These are phyloP conservation scores for Burhinus oedicnemus DNA, from an alignment of 2,113 vertebrate species.

Conservation along the genomic window DNA sequence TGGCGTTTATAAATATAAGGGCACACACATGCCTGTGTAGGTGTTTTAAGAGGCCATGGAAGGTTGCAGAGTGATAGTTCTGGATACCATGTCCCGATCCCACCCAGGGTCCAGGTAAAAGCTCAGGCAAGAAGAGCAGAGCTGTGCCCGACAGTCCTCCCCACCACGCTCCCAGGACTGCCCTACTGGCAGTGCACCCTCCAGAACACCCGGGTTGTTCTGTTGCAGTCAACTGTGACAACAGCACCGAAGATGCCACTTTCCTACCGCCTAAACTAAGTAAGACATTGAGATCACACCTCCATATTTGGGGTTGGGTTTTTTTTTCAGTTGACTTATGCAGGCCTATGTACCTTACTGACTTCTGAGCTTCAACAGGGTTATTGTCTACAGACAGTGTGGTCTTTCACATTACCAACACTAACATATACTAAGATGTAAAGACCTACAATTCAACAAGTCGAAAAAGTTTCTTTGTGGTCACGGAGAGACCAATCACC, in stretches of 20 bases:
- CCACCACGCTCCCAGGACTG: fast-evolving
- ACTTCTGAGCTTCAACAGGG: background rate
- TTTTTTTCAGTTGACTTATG: background rate
- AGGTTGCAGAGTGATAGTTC: fast-evolving
- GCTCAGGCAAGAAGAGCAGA: background rate
- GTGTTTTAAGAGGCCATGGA: background rate
- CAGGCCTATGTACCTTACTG: background rate
- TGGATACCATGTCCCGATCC: background rate
- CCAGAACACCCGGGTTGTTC: fast-evolving
- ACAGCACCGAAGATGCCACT: background rate
- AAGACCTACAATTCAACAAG: background rate
- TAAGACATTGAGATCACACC: background rate
- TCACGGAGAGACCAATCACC: fast-evolving
- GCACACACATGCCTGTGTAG: background rate
- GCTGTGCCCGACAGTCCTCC: background rate
- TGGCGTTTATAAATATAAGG: background rate
- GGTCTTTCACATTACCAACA: background rate
- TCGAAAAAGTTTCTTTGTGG: background rate
- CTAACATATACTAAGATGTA: background rate
- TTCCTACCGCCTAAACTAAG: background rate
- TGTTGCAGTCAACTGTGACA: fast-evolving
- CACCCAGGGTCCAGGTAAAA: background rate
- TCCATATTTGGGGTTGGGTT: background rate
- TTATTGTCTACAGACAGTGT: fast-evolving
- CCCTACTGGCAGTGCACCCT: fast-evolving